phyloP scores from a whole-genome alignment of 2,797 vertebrate species.

The Microctenopoma lineatum region DNA sequence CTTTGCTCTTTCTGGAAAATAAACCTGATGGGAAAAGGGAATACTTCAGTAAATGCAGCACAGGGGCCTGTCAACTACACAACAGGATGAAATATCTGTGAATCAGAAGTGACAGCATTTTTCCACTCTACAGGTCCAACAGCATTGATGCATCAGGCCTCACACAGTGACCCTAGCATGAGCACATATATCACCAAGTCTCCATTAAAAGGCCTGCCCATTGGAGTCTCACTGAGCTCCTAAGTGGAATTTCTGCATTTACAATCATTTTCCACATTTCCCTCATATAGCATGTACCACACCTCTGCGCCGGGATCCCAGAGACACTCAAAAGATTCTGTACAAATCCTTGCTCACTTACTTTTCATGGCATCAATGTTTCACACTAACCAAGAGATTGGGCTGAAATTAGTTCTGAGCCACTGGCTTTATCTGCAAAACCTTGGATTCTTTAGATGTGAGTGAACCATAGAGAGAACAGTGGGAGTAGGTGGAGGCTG shows the following conservation, averaged over 20 bases:
- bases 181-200: slow-evolving; percentile 73
- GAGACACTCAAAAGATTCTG: slow-evolving; percentile 19
- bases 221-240: slow-evolving; percentile 20
- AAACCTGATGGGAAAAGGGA: slow-evolving; percentile 14
- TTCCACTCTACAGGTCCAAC: slow-evolving; percentile 19
- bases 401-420: slow-evolving; percentile 85
- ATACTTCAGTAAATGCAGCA: slow-evolving; percentile 20
- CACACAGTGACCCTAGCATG: slow-evolving; percentile 58
- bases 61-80: slow-evolving; percentile 37
- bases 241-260: slow-evolving; percentile 69
- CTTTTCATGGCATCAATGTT: slow-evolving; percentile 37
- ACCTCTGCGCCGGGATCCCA: slow-evolving; percentile 32
- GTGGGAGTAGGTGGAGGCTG: slow-evolving; percentile 68
- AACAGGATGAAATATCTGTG: slow-evolving; percentile 55
- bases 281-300: slow-evolving; percentile 26
- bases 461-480: slow-evolving; percentile 81
- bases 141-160: slow-evolving; percentile 57
- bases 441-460: slow-evolving; percentile 74
- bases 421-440: slow-evolving; percentile 79
- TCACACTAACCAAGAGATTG: slow-evolving; percentile 78
- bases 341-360: slow-evolving; percentile 12
- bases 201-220: slow-evolving; percentile 38
- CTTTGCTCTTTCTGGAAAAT: slow-evolving; percentile 1
- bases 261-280: slow-evolving; percentile 75
- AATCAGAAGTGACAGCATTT: slow-evolving; percentile 56